These are phyloP conservation scores for Selene dorsalis DNA, from an alignment of 2,797 vertebrate genomes.

Conservation along the genomic window DNA sequence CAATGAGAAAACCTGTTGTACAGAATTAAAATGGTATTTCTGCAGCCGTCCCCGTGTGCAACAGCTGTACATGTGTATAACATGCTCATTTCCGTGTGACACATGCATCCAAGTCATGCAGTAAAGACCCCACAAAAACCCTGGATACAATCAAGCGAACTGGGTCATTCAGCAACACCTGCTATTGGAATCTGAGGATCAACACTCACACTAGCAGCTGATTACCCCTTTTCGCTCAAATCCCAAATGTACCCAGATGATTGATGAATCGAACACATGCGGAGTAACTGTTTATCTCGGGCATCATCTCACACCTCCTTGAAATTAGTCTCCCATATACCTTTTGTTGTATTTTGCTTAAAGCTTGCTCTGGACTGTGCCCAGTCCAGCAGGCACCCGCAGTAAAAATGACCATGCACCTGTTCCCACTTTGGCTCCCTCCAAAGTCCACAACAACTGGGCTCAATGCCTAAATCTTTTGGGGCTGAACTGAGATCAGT, in stretches of 20 bases:
- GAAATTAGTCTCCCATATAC: constrained; percentile 44
- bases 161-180: constrained; percentile 74
- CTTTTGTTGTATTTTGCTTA: constrained; percentile 57
- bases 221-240: constrained; percentile 57
- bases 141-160: constrained; percentile 57
- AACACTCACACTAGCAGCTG: constrained; percentile 66
- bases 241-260: constrained; percentile 66
- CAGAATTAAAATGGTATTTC: constrained; percentile 52
- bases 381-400: constrained; percentile 20
- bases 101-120: constrained; percentile 53
- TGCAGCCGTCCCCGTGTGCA: constrained; percentile 37
- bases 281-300: constrained; percentile 64
- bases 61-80: constrained; percentile 71
- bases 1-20: constrained; percentile 37
- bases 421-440: constrained; percentile 70
- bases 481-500: constrained; percentile 42
- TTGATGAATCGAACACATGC: constrained; percentile 70
- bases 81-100: constrained; percentile 70
- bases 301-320: constrained; percentile 55
- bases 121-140: constrained; percentile 64
- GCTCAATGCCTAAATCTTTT: constrained; percentile 35
- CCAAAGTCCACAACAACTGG: constrained; percentile 68
- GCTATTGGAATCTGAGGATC: constrained; percentile 74
- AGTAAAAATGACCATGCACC: constrained; percentile 70
- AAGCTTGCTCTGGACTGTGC: constrained; percentile 20